Conservation (phyloP, 64 coral and sea anemone genomes). For the Catalaphyllia jardinei region DNA sequence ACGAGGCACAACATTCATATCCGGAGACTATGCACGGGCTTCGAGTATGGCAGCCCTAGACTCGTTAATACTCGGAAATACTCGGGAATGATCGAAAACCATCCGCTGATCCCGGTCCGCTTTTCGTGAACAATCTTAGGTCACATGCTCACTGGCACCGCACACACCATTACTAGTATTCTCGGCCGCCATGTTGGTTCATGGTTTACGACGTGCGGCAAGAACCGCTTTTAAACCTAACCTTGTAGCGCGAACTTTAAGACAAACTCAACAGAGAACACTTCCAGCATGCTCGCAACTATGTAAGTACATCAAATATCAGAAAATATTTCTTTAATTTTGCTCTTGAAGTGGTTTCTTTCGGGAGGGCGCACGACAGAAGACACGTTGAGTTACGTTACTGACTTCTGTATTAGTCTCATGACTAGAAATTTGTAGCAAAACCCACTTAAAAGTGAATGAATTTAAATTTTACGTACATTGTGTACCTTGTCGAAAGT, state of each 20-base stretch:
- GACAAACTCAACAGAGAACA: constrained; percentile 83
- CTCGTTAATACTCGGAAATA: not conserved
- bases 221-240: constrained; percentile 82
- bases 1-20: no score
- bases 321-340: not conserved
- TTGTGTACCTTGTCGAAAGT: not conserved
- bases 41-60: not conserved
- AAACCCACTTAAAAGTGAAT: not conserved
- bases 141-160: constrained; percentile 75
- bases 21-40: not conserved
- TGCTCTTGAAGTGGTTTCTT: not conserved
- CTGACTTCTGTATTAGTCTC: not conserved
- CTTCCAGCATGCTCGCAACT: constrained; percentile 85
- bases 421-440: not conserved
- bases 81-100: constrained; percentile 7
- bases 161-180: constrained; percentile 59
- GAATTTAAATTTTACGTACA: not conserved
- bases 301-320: constrained; percentile 68
- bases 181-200: constrained; percentile 97
- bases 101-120: not conserved
- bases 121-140: constrained; percentile 56
- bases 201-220: constrained; percentile 84
- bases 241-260: constrained; percentile 71
- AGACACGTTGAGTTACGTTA: not conserved
- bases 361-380: not conserved